These are phyloP conservation scores for Sipunculus nudus DNA, from an alignment of 2,888 invertebrate genomes.

Conservation along the genomic window DNA sequence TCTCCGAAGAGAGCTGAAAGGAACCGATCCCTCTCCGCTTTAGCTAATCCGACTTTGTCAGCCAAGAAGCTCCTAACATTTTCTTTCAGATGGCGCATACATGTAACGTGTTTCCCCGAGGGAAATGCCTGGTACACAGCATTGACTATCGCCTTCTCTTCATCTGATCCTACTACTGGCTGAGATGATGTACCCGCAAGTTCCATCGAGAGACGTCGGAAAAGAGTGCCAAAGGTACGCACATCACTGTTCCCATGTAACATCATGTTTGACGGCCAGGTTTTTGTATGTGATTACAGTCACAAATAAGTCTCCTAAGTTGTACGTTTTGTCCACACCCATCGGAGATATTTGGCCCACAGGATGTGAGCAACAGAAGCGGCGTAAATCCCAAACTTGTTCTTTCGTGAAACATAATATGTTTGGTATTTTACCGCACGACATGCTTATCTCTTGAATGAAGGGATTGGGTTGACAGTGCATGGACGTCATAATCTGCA, in stretches of 20 bases:
- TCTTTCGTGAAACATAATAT: not conserved
- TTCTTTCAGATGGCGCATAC: not conserved
- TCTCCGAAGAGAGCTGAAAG: not conserved
- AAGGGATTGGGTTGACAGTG: not conserved
- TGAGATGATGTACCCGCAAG: not conserved
- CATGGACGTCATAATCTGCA: not conserved
- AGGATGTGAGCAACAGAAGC: not conserved
- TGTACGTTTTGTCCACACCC: not conserved
- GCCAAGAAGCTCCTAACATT: not conserved
- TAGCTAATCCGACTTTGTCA: not conserved
- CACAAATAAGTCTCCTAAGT: not conserved
- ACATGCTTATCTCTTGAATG: not conserved
- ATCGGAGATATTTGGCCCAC: not conserved
- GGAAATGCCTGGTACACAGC: not conserved
- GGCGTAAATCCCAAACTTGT: not conserved
- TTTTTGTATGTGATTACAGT: not conserved
- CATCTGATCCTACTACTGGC: not conserved
- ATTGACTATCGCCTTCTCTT: not conserved
- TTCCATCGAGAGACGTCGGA: not conserved
- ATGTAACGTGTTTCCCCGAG: not conserved
- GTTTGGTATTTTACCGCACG: not conserved
- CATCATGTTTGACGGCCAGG: not conserved
- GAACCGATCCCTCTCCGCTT: not conserved
- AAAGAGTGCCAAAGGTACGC: not conserved
- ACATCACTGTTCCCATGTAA: not conserved